A percentile compares a stretch with the other conserved stretches of the same genome.
Evolutionary conservation across 2,888 invertebrate species (phyloP).

Genomic region (Exephanes ischioxanthus): DNA sequence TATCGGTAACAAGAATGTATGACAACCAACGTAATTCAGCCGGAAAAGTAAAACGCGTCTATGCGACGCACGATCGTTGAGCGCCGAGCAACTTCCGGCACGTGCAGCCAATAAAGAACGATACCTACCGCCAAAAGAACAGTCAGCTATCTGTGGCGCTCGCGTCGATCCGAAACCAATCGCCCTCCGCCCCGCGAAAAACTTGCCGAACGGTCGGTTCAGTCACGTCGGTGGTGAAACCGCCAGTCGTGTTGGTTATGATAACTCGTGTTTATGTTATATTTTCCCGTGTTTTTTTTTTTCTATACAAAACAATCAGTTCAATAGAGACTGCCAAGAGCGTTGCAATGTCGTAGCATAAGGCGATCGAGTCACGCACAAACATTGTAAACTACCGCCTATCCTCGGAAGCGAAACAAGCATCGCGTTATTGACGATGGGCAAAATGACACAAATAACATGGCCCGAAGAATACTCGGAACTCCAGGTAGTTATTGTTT

Average conservation of each 20-base stretch:
- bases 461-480: constrained; percentile 78
- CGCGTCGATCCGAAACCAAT: too few relatives aligned
- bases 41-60: too few relatives aligned
- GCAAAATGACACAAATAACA: constrained; percentile 69
- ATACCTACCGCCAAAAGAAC: too few relatives aligned
- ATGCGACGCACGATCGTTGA: too few relatives aligned
- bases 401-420: constrained; percentile 45
- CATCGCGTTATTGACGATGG: constrained; percentile 59
- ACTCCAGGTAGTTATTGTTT: constrained; percentile 74
- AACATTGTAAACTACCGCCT: constrained; percentile 6
- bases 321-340: neutral
- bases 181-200: neutral
- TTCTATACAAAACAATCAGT: neutral
- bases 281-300: neutral
- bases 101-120: too few relatives aligned
- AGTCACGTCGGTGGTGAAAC: neutral
- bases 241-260: neutral
- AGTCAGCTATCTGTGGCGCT: too few relatives aligned
- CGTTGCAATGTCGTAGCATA: neutral
- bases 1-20: too few relatives aligned
- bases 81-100: too few relatives aligned
- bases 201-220: neutral
- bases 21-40: too few relatives aligned
- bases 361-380: neutral
- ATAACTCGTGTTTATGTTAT: constrained; percentile 1